Evolutionary conservation across 2,797 vertebrate genomes (phyloP), one percentile per base, ranked within the genome.

Genomic region (Poecile montanus): DNA sequence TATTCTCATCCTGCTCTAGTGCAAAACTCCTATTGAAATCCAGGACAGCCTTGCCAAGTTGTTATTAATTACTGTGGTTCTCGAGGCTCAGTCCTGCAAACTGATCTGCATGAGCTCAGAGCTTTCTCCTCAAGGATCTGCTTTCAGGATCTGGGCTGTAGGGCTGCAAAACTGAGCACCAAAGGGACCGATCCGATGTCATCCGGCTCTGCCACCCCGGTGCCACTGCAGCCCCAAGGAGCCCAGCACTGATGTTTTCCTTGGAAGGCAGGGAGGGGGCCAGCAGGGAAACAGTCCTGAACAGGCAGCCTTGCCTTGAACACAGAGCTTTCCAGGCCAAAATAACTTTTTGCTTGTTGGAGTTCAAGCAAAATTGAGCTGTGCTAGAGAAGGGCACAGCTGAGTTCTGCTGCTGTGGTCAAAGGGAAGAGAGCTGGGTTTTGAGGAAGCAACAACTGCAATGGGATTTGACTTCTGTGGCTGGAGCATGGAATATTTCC

Each of bases 1-100:
- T 38, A 95, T 96, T 95, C 96, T 95, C 91, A 92, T 94, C 75
- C 82, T 14, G 66, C 82, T 61, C 82, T 60, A 68, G 92, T 38
- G 92, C 89, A 95, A 85, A 96, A 95, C 93, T 95, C 84, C 84
- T 48, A 85, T 42, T 93, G 93, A 95, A 95, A 93, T 68, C 72
- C 85, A 84, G 91, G 82, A 75, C 0, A 2, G 70, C 16, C 85
- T 78, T 85, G 89, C 96, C 94, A 95, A 96, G 94, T 95, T 81
- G 82, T 93, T 92, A 95, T 93, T 95, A 96, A 95, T 95, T 95
- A 95, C 92, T 42, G 92, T 80, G 91, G 44, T 72, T 93, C 94
- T 83, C 22, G 2, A 92, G 91, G 82, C 93, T 87, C 87, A 73
- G 88, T 70, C 75, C 87, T 92, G 92, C 93, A 96, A 95, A 85